A percentile compares a stretch with the other conserved stretches of the same genome.
These are phyloP conservation scores for Tinea semifulvella DNA, from an alignment of 2,888 invertebrate species.

Conservation along the genomic window DNA sequence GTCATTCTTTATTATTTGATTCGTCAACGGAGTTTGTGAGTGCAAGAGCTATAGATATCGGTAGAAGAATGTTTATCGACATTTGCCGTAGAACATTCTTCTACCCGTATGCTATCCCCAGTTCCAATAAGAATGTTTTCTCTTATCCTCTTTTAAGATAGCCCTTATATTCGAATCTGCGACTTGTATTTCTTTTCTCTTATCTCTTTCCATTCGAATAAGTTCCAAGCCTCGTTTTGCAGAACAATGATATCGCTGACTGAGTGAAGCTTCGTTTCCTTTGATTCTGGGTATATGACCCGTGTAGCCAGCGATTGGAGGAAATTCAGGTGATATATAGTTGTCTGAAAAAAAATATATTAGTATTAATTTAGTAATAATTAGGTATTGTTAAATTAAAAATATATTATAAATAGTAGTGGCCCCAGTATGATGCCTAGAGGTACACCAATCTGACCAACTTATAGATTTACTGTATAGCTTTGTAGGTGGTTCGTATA, in stretches of 20 bases:
- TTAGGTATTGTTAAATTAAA: too few relatives aligned
- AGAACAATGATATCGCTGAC: conserved; percentile 73
- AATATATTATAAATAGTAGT: too few relatives aligned
- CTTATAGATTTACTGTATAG: too few relatives aligned
- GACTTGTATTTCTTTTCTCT: conserved; percentile 46
- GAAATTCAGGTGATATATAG: conserved; percentile 71
- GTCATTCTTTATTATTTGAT: too few relatives aligned
- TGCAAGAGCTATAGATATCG: too few relatives aligned
- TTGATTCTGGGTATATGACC: conserved; percentile 76
- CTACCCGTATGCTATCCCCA: conserved; percentile 67
- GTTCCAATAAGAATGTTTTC: conserved; percentile 56
- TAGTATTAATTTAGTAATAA: too few relatives aligned
- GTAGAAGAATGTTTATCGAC: conserved; percentile 56
- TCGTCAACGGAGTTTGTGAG: too few relatives aligned
- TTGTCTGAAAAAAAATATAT: conserved; percentile 60
- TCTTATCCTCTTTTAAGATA: conserved; percentile 47
- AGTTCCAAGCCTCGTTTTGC: conserved; percentile 71
- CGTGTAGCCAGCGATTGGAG: conserved; percentile 78
- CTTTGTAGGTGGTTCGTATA: too few relatives aligned
- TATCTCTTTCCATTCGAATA: conserved; percentile 64
- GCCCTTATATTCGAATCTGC: conserved; percentile 45
- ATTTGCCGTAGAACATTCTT: conserved; percentile 61
- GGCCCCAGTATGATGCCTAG: too few relatives aligned
- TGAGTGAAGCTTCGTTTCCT: conserved; percentile 73
- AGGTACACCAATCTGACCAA: too few relatives aligned